Percentiles rank a stretch among this genome's conserved stretches.
phyloP scores from a whole-genome alignment of 2,888 invertebrate genomes.

The Deilephila elpenor region DNA sequence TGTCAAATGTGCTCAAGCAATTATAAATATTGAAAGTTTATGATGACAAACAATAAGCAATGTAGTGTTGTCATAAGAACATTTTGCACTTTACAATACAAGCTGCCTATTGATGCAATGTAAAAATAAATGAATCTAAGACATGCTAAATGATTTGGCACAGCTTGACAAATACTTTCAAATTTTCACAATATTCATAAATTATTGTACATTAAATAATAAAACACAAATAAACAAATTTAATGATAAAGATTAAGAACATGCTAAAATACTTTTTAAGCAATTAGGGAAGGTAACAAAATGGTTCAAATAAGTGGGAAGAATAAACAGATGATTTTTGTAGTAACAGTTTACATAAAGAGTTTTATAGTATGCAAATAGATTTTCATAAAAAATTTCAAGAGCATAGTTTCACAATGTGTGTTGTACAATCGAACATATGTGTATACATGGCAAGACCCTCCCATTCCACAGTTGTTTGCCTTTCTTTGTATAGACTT shows the following conservation, averaged over 20 bases:
- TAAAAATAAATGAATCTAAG: conserved; percentile 2
- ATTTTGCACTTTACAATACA: conserved; percentile 37
- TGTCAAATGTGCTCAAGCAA: conserved; percentile 27
- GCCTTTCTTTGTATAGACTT: conserved; percentile 41
- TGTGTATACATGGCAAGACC: conserved; percentile 33
- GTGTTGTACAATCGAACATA: conserved; percentile 5
- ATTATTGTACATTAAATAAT: not conserved
- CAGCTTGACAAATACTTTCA: not conserved
- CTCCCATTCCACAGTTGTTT: conserved; percentile 40
- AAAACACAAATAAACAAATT: not conserved
- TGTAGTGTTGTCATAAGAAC: conserved; percentile 33
- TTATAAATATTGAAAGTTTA: conserved; percentile 30
- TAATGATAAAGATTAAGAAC: not conserved
- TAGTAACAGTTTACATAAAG: conserved; percentile 1
- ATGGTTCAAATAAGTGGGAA: not conserved
- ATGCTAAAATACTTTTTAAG: not conserved
- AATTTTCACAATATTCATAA: not conserved
- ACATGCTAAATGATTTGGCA: conserved; percentile 17
- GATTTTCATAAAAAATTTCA: conserved; percentile 10
- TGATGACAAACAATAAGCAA: conserved; percentile 33
- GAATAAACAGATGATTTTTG: not conserved
- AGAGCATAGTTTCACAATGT: conserved; percentile 24
- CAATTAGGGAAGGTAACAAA: conserved; percentile 2
- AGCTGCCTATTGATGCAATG: conserved; percentile 32
- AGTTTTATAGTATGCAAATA: not conserved